Percentiles rank a stretch among this genome's conserved stretches.
phyloP scores from a whole-genome alignment of 2,113 vertebrate genomes.

The Burhinus bistriatus region DNA sequence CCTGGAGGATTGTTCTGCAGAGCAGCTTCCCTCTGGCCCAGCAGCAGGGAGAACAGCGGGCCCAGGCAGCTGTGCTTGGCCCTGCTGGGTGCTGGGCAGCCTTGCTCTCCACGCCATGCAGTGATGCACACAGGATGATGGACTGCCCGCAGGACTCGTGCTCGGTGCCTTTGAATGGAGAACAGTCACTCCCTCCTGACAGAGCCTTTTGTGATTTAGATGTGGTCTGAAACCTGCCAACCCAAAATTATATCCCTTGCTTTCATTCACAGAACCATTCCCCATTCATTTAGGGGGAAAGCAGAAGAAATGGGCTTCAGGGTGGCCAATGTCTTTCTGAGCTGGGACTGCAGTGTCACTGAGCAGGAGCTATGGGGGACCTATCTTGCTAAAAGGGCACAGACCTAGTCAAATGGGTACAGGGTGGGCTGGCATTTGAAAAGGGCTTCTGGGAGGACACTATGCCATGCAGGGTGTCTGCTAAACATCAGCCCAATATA shows the following conservation, averaged over 20 bases:
- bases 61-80: not conserved
- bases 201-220: not conserved
- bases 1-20: not conserved
- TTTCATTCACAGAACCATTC: not conserved
- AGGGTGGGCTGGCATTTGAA: not conserved
- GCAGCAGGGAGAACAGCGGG: not conserved
- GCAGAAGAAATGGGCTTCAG: not conserved
- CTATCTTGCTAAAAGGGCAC: not conserved
- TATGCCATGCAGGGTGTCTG: not conserved
- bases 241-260: not conserved
- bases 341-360: not conserved
- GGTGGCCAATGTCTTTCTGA: not conserved
- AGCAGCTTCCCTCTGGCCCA: not conserved
- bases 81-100: not conserved
- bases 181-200: not conserved
- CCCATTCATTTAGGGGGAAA: not conserved
- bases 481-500: not conserved
- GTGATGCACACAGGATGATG: not conserved
- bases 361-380: not conserved
- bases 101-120: not conserved
- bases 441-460: not conserved
- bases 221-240: not conserved
- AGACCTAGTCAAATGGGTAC: not conserved
- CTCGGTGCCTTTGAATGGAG: accelerated
- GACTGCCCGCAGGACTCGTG: not conserved